These are phyloP conservation scores for Aphaenogaster floridana DNA, from an alignment of 1,140 invertebrate genomes.

Conservation along the genomic window DNA sequence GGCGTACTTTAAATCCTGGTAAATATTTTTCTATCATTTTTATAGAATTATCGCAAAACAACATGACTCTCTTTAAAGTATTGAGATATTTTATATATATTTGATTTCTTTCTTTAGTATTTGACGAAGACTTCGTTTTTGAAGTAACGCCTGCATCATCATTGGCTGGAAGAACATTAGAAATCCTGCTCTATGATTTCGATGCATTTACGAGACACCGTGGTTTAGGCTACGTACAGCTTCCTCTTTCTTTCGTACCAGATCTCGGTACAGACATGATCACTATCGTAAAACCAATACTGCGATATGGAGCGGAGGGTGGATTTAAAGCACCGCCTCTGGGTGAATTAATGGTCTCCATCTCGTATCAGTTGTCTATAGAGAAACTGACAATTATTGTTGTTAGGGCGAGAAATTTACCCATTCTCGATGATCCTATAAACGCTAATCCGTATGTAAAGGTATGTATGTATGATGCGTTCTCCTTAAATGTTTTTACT, in stretches of 20 bases:
- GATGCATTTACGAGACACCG: slow-evolving; percentile 90
- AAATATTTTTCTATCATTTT: slow-evolving; percentile 48
- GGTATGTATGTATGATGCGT: slow-evolving; percentile 78
- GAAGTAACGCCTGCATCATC: slow-evolving; percentile 89
- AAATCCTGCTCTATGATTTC: slow-evolving; percentile 89
- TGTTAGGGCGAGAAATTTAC: slow-evolving; percentile 93
- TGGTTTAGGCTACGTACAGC: slow-evolving; percentile 88
- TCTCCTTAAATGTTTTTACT: neutral
- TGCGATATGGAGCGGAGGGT: slow-evolving; percentile 78
- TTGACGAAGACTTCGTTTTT: slow-evolving; percentile 91
- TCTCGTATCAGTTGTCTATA: slow-evolving; percentile 93
- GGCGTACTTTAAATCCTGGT: slow-evolving; percentile 89
- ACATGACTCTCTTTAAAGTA: neutral
- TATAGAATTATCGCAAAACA: neutral
- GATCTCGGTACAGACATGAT: slow-evolving; percentile 80
- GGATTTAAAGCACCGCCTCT: slow-evolving; percentile 84
- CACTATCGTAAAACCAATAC: slow-evolving; percentile 75
- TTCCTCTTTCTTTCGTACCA: slow-evolving; percentile 86
- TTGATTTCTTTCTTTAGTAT: slow-evolving; percentile 84
- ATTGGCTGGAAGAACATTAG: slow-evolving; percentile 87
- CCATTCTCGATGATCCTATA: slow-evolving; percentile 87
- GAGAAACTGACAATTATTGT: slow-evolving; percentile 94
- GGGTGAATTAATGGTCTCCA: slow-evolving; percentile 94
- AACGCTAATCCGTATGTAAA: slow-evolving; percentile 94
- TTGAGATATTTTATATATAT: neutral